Conservation (phyloP, 1,140 invertebrate species). For the Scaptomyza hsui region DNA sequence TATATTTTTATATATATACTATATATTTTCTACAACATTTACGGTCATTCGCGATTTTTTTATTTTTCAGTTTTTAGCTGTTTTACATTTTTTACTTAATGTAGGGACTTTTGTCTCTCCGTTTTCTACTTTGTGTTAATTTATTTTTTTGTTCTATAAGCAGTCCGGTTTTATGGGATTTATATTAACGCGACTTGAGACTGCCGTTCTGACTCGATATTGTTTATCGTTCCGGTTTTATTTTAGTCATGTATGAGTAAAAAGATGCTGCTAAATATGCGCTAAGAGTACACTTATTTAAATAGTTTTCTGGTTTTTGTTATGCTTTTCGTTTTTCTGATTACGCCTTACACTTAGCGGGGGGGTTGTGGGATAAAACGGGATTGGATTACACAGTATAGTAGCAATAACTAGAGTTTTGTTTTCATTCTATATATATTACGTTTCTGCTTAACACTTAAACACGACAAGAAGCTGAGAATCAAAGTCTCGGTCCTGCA, state of each 20-base stretch:
- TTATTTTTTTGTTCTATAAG: conserved; percentile 71
- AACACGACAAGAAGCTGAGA: conserved; percentile 72
- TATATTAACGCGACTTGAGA: conserved; percentile 37
- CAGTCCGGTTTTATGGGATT: conserved; percentile 60
- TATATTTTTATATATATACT: conserved; percentile 71
- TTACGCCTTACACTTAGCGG: conserved; percentile 53
- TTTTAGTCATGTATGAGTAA: conserved; percentile 75
- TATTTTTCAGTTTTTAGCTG: conserved; percentile 63
- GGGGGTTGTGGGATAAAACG: conserved; percentile 26
- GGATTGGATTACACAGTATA: conserved; percentile 65
- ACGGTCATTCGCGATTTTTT: conserved; percentile 55
- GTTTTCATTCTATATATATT: conserved; percentile 44
- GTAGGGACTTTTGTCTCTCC: conserved; percentile 68
- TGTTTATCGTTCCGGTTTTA: conserved; percentile 34
- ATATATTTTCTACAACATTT: conserved; percentile 81
- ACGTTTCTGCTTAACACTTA: conserved; percentile 71
- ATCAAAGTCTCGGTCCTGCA: conserved; percentile 58
- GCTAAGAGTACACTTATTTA: conserved; percentile 76
- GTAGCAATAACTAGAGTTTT: conserved; percentile 76
- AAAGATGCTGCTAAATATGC: conserved; percentile 79
- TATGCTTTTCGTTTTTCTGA: conserved; percentile 31
- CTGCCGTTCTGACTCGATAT: conserved; percentile 19
- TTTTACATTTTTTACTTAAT: conserved; percentile 68
- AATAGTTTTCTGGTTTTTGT: conserved; percentile 45
- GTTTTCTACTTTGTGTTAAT: conserved; percentile 42